These are phyloP conservation scores for Arothron firmamentum DNA, from an alignment of 2,113 vertebrate species.

Conservation along the genomic window DNA sequence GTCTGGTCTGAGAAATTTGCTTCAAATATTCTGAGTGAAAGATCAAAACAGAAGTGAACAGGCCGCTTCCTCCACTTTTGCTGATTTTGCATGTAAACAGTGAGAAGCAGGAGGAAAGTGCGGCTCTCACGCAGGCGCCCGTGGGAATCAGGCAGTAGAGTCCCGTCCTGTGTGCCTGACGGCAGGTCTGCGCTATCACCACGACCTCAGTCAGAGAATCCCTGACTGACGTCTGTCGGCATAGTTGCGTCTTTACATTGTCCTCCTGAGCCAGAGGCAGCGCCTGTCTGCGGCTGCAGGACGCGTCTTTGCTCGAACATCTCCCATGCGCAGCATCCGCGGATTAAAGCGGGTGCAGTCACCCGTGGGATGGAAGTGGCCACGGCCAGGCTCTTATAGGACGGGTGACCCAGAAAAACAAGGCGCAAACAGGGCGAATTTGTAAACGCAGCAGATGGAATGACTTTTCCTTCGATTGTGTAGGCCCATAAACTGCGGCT, in stretches of 20 bases:
- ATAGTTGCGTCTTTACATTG: constrained; percentile 18
- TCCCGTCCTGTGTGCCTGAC: too few relatives aligned
- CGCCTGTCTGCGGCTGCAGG: constrained; percentile 27
- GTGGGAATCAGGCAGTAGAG: too few relatives aligned
- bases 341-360: constrained; percentile 31
- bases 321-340: constrained; percentile 14
- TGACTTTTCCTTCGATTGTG: neutral
- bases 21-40: too few relatives aligned
- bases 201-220: too few relatives aligned
- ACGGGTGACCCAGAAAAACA: constrained; percentile 36
- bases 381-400: constrained; percentile 34
- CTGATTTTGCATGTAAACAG: too few relatives aligned
- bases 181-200: too few relatives aligned
- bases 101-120: too few relatives aligned
- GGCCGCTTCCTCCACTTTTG: too few relatives aligned
- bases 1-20: constrained; percentile 1
- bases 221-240: neutral
- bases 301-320: constrained; percentile 14
- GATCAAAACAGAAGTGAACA: too few relatives aligned
- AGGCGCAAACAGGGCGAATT: constrained; percentile 28
- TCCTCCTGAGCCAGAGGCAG: constrained; percentile 29
- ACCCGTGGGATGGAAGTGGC: constrained; percentile 20
- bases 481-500: neutral
- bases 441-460: constrained; percentile 26
- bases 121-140: too few relatives aligned